Evolutionary conservation across 2,797 vertebrate genomes (phyloP).

Genomic region (Catharus ustulatus): DNA sequence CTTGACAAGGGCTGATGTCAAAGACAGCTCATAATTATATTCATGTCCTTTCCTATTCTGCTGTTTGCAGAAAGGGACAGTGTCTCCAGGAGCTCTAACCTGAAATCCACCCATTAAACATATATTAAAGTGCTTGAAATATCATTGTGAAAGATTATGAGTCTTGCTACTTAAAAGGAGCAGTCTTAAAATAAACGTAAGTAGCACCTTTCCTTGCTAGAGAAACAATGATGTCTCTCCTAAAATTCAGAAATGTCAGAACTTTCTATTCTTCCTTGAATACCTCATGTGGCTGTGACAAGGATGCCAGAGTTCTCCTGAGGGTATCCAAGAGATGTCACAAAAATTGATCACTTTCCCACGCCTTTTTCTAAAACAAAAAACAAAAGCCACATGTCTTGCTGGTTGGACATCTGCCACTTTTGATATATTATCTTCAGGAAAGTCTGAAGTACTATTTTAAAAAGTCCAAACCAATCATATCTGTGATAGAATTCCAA

Average conservation of each 20-base stretch:
- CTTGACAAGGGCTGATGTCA: background rate
- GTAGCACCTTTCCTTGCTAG: background rate
- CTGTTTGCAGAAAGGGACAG: background rate
- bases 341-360: background rate
- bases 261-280: background rate
- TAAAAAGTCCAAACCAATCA: background rate
- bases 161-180: background rate
- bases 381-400: background rate
- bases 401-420: background rate
- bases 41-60: background rate
- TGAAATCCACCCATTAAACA: background rate
- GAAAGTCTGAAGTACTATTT: background rate
- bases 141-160: background rate
- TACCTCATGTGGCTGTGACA: background rate
- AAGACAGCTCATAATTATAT: background rate
- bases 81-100: background rate
- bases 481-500: background rate
- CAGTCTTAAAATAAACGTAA: background rate
- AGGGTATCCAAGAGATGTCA: background rate
- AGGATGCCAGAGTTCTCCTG: background rate
- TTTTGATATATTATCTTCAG: background rate
- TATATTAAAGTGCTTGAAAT: background rate
- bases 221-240: background rate
- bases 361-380: background rate
- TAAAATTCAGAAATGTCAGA: background rate